phyloP scores from a whole-genome alignment of 1,140 invertebrate genomes.

The Magallana ariakensis region DNA sequence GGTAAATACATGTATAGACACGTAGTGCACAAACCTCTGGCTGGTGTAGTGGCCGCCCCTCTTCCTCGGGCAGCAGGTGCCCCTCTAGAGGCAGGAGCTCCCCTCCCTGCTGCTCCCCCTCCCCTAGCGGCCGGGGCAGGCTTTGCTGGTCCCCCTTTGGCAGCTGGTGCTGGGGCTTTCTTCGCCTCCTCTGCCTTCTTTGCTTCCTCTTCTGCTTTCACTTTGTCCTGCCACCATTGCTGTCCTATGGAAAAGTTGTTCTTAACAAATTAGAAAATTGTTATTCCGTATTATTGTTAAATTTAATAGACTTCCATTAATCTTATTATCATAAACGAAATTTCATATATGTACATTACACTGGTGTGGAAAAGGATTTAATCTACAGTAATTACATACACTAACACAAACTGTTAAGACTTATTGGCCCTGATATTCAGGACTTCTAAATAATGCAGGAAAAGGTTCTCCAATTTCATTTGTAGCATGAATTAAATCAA shows the following conservation, averaged over 20 bases:
- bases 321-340: too few species aligned
- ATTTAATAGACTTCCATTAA: too few species aligned
- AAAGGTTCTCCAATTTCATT: too few species aligned
- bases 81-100: slow-evolving; percentile 61
- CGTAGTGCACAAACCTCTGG: slow-evolving; percentile 34
- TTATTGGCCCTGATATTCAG: too few species aligned
- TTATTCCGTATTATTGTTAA: too few species aligned
- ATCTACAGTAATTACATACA: too few species aligned
- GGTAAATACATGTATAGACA: background rate
- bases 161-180: slow-evolving; percentile 57
- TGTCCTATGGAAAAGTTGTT: slow-evolving; percentile 63
- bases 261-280: too few species aligned
- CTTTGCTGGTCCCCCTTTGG: slow-evolving; percentile 51
- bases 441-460: too few species aligned
- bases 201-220: slow-evolving; percentile 67
- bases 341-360: too few species aligned
- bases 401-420: too few species aligned
- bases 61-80: slow-evolving; percentile 62
- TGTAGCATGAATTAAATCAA: too few species aligned
- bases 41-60: slow-evolving; percentile 48
- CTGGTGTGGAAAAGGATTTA: too few species aligned
- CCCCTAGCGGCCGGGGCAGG: slow-evolving; percentile 59
- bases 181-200: slow-evolving; percentile 63
- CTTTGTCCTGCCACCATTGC: slow-evolving; percentile 73
- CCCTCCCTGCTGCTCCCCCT: slow-evolving; percentile 59